phyloP scores from a whole-genome alignment of 2,113 vertebrate genomes.

The Poeciliopsis retropinna region DNA sequence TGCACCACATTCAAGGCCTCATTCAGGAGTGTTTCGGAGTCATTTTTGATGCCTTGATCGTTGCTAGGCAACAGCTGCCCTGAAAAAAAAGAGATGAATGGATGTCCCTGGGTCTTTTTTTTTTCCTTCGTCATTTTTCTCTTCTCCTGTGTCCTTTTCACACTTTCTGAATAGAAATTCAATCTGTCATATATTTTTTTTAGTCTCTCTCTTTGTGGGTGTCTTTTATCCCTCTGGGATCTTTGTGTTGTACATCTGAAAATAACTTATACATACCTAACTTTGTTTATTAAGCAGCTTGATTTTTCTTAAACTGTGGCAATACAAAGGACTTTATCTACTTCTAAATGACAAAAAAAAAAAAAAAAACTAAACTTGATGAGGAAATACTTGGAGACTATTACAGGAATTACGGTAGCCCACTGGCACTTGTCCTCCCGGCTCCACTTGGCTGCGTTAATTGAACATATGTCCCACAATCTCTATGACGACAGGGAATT shows the following conservation, averaged over 20 bases:
- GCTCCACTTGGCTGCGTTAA: background rate
- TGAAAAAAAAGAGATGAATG: slow-evolving; percentile 52
- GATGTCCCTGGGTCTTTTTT: slow-evolving; percentile 48
- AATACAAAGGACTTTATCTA: background rate
- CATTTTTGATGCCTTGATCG: slow-evolving; percentile 56
- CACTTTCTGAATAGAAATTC: slow-evolving; percentile 4
- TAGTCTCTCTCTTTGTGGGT: background rate
- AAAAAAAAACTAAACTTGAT: background rate
- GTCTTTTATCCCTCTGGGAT: no score
- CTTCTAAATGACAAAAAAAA: background rate
- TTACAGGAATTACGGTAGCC: background rate
- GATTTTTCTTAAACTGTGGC: background rate
- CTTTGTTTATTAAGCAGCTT: slow-evolving; percentile 2
- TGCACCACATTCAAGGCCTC: slow-evolving; percentile 45
- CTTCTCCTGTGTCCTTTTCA: slow-evolving; percentile 9
- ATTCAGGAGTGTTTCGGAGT: slow-evolving; percentile 32
- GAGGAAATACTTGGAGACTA: background rate
- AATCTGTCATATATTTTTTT: background rate
- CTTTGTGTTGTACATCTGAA: background rate
- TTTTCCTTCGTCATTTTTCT: slow-evolving; percentile 29
- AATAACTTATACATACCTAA: background rate
- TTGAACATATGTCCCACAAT: no score
- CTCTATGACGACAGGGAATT: background rate
- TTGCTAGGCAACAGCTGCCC: slow-evolving; percentile 77
- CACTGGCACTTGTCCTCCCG: background rate